Percentiles rank a stretch among this genome's conserved stretches.
Evolutionary conservation across 2,888 invertebrate genomes (phyloP).

Genomic region (Perithous albicinctus): DNA sequence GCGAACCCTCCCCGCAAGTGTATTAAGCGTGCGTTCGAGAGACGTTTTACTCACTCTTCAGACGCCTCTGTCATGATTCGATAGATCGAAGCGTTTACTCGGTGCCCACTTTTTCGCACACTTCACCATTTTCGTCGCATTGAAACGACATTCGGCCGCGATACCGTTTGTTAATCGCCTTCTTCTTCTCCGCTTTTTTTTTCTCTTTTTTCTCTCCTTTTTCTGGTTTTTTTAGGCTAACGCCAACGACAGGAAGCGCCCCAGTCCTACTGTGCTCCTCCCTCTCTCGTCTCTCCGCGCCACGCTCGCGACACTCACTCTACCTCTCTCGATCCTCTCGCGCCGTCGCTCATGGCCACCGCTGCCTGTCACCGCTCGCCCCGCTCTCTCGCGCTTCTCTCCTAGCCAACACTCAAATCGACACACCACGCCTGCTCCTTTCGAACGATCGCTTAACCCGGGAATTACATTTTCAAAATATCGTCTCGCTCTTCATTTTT

Average conservation of each 20-base stretch:
- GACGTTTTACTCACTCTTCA: conserved; percentile 91
- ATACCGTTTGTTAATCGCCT: conserved; percentile 57
- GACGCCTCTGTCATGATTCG: conserved; percentile 96
- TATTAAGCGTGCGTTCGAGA: conserved; percentile 12
- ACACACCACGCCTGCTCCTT: conserved; percentile 14
- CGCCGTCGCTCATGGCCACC: conserved; percentile 23
- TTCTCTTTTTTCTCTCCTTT: conserved; percentile 66
- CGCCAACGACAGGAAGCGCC: conserved; percentile 81
- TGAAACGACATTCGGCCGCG: conserved; percentile 82
- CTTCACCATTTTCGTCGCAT: conserved; percentile 94
- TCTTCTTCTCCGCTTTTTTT: conserved; percentile 63
- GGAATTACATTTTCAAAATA: conserved; percentile 46
- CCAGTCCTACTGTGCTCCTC: conserved; percentile 75
- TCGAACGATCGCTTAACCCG: conserved; percentile 21
- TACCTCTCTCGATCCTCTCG: conserved; percentile 24
- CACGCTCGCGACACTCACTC: conserved; percentile 54
- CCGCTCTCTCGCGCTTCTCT: background rate
- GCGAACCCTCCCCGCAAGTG: conserved; percentile 29
- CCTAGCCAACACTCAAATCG: background rate
- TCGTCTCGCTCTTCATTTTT: background rate
- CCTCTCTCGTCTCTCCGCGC: conserved; percentile 54
- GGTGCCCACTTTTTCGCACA: conserved; percentile 92
- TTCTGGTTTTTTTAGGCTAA: conserved; percentile 78
- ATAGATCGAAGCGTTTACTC: conserved; percentile 93
- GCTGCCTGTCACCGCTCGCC: conserved; percentile 10